Evolutionary conservation across 2,113 vertebrate species (phyloP).

Genomic region (Bubo scandiacus): DNA sequence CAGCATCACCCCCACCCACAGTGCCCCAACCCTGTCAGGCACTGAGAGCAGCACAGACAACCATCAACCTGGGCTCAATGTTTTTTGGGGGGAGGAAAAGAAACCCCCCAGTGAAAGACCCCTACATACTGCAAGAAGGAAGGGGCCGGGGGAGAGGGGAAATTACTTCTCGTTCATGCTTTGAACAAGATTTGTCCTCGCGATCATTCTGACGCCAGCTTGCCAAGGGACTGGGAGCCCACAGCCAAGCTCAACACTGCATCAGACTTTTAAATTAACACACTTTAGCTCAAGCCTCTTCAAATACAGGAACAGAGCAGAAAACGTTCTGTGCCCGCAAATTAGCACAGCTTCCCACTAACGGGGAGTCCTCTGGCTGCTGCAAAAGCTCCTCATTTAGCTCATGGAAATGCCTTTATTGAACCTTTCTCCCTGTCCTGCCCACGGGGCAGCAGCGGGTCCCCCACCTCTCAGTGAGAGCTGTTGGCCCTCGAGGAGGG

Average conservation of each 20-base stretch:
- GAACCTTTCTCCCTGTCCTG: background rate
- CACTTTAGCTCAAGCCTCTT: background rate
- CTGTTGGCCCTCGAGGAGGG: background rate
- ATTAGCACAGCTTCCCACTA: background rate
- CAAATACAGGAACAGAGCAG: background rate
- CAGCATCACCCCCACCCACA: background rate
- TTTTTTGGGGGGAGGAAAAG: background rate
- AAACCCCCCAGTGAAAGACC: background rate
- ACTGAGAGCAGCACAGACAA: background rate
- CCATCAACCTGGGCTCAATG: background rate
- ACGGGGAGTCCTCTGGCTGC: background rate
- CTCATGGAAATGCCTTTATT: background rate
- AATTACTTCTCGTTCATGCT: background rate
- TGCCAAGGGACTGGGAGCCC: background rate
- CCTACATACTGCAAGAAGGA: background rate
- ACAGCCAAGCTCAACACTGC: background rate
- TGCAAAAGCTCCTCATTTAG: background rate
- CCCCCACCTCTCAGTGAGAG: rapidly evolving
- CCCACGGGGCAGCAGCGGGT: rapidly evolving
- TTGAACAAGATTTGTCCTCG: background rate
- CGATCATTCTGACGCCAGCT: background rate
- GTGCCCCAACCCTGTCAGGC: background rate
- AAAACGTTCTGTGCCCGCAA: background rate
- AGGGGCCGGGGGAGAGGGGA: too few relatives aligned
- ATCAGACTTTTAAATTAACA: background rate